Conservation (phyloP, 2,113 vertebrate species). For the Aegotheles bennettii region DNA sequence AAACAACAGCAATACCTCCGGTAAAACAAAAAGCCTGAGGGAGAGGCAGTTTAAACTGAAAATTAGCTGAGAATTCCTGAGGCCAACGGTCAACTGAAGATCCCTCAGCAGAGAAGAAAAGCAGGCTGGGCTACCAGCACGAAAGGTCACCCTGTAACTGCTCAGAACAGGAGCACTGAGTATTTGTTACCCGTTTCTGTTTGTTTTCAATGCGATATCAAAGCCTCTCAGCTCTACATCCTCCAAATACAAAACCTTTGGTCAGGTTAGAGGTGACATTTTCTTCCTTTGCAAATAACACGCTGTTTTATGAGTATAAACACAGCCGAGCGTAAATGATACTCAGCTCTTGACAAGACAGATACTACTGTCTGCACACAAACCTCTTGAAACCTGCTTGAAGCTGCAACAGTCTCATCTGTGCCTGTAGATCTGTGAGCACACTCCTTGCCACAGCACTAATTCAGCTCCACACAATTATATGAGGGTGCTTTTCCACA, state of each 20-base stretch:
- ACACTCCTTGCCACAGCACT: not conserved
- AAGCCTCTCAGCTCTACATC: not conserved
- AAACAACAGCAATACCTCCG: not conserved
- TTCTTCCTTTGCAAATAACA: not conserved
- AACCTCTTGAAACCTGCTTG: not conserved
- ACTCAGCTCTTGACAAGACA: not conserved
- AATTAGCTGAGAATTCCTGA: not conserved
- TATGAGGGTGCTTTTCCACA: rapidly evolving
- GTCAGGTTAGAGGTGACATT: not conserved
- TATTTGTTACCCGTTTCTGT: not conserved
- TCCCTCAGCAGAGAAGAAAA: not conserved
- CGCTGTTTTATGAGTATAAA: not conserved
- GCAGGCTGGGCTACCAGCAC: not conserved
- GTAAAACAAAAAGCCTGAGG: not conserved
- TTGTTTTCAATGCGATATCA: not conserved
- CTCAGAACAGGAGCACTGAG: not conserved
- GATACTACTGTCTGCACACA: not conserved
- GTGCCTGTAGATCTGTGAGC: not conserved
- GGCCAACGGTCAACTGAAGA: not conserved
- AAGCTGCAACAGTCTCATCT: not conserved
- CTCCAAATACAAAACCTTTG: not conserved
- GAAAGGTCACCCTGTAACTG: not conserved
- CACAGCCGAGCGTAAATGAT: not conserved
- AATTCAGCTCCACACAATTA: not conserved
- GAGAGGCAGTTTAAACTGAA: not conserved